Percentiles rank a stretch among this genome's conserved stretches.
Evolutionary conservation across 2,797 vertebrate genomes (phyloP).

Genomic region (Tamandua tetradactyla): DNA sequence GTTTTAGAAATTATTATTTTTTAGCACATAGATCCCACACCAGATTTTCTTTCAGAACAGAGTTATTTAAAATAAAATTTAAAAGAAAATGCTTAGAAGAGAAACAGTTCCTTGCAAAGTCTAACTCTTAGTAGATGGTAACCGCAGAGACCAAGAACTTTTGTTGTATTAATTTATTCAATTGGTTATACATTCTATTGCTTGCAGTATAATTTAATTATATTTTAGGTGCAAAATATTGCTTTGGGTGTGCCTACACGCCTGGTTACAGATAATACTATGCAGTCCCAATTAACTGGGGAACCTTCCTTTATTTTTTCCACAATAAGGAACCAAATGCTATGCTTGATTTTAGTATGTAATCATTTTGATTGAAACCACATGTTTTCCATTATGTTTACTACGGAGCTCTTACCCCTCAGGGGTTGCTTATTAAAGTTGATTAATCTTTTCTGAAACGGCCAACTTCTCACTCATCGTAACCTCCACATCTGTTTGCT

Average conservation of each 20-base stretch:
- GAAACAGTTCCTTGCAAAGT: background rate
- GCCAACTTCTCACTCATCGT: fast-evolving
- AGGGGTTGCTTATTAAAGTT: background rate
- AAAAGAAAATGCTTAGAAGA: background rate
- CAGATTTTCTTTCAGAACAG: background rate
- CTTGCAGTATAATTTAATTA: background rate
- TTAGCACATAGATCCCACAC: fast-evolving
- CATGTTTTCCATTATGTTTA: background rate
- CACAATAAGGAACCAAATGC: background rate
- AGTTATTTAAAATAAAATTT: background rate
- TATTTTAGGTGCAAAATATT: constrained; percentile 5
- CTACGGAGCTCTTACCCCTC: background rate
- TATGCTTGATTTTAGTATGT: background rate
- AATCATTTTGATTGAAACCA: background rate
- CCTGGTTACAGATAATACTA: background rate
- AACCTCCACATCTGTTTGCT: too few relatives aligned
- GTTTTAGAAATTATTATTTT: background rate
- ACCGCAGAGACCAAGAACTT: background rate
- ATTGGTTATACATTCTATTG: constrained; percentile 1
- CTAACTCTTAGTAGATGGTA: background rate
- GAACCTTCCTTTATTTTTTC: background rate
- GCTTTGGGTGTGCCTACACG: background rate
- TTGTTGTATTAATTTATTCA: background rate
- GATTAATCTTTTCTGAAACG: background rate
- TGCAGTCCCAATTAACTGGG: background rate